Percentiles rank a stretch among this genome's conserved stretches.
phyloP scores from a whole-genome alignment of 2,888 invertebrate genomes.

The Cosmopolites sordidus region DNA sequence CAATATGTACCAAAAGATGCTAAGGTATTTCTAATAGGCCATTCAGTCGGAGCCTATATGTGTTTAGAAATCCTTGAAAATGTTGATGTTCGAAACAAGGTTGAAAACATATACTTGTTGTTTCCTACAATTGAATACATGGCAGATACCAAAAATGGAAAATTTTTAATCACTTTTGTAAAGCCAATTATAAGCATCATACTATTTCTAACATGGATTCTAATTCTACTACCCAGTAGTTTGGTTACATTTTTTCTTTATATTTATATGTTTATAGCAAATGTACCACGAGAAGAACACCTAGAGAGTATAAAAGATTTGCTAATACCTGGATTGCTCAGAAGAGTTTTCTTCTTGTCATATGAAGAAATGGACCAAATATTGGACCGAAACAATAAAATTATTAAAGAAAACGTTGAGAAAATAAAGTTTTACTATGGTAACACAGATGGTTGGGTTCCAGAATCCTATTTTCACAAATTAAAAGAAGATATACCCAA shows the following conservation, averaged over 20 bases:
- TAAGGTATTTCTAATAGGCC: slow-evolving; percentile 79
- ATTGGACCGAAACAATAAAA: slow-evolving; percentile 58
- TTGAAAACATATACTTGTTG: slow-evolving; percentile 66
- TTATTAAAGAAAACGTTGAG: slow-evolving; percentile 55
- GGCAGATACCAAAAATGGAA: slow-evolving; percentile 71
- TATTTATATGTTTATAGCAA: slow-evolving; percentile 53
- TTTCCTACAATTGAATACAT: slow-evolving; percentile 87
- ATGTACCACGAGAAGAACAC: slow-evolving; percentile 55
- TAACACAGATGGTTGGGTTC: slow-evolving; percentile 78
- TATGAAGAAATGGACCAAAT: slow-evolving; percentile 79
- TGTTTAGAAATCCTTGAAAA: slow-evolving; percentile 67
- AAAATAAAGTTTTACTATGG: slow-evolving; percentile 79
- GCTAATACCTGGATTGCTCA: slow-evolving; percentile 56
- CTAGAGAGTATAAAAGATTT: slow-evolving; percentile 54
- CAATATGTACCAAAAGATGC: slow-evolving; percentile 66
- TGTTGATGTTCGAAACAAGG: slow-evolving; percentile 52
- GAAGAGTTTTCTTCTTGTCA: slow-evolving; percentile 67
- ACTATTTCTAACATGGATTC: slow-evolving; percentile 50
- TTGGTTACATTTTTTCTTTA: slow-evolving; percentile 53
- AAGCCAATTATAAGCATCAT: slow-evolving; percentile 52
- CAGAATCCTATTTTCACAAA: slow-evolving; percentile 64
- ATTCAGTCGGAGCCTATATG: slow-evolving; percentile 89
- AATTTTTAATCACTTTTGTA: slow-evolving; percentile 60
- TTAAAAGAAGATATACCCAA: slow-evolving; percentile 59
- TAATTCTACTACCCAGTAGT: slow-evolving; percentile 54